Evolutionary conservation across 2,888 invertebrate species (phyloP).

Genomic region (Campoletis raptor): DNA sequence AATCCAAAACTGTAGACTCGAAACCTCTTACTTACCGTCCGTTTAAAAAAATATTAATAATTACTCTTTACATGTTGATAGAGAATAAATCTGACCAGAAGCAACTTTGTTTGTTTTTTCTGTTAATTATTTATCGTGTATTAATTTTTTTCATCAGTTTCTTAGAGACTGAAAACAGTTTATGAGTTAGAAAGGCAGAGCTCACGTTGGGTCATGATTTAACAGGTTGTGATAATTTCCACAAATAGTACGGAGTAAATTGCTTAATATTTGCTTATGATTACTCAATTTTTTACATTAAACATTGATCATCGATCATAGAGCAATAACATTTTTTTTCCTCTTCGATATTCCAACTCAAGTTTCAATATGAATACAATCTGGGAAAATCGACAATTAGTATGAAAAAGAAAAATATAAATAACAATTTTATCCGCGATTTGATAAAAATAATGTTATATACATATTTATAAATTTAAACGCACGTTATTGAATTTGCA

Average conservation of each 20-base stretch:
- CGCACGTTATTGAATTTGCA: constrained; percentile 26
- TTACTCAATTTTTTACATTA: constrained; percentile 9
- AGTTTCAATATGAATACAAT: not conserved
- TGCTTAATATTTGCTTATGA: constrained; percentile 7
- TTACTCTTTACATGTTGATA: not conserved
- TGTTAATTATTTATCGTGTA: not conserved
- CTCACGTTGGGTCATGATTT: not conserved
- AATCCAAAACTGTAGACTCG: not conserved
- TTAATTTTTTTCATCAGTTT: not conserved
- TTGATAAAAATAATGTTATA: constrained; percentile 18
- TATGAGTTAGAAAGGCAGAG: not conserved
- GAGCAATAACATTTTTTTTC: constrained; percentile 35
- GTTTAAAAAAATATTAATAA: not conserved
- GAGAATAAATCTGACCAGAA: not conserved
- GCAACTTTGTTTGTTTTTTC: not conserved
- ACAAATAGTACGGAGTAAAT: not conserved
- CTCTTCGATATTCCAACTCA: constrained; percentile 3
- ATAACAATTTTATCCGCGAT: constrained; percentile 22
- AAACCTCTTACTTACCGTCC: not conserved
- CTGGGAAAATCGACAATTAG: not conserved
- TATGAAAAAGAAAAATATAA: constrained; percentile 10
- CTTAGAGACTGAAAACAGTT: not conserved
- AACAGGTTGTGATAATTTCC: not conserved
- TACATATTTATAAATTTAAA: constrained; percentile 48
- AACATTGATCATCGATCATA: constrained; percentile 15